Conservation (phyloP, 2,113 vertebrate genomes). For the Climacteris rufus region DNA sequence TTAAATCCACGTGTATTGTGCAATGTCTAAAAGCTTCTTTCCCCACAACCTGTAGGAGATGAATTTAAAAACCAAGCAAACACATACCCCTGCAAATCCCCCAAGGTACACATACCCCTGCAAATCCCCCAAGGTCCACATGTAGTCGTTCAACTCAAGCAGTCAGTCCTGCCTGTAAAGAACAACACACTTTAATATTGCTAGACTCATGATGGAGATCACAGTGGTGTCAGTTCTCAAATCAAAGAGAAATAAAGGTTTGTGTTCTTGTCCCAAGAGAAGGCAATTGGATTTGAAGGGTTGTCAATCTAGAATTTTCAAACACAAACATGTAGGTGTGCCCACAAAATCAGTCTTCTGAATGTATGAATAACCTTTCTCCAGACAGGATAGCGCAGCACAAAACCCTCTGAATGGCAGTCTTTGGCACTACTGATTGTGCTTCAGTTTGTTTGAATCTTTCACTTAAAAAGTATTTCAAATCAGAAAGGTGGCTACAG, state of each 20-base stretch:
- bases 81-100: not conserved
- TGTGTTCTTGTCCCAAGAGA: not conserved
- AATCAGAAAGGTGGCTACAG: not conserved
- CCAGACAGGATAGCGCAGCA: not conserved
- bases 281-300: not conserved
- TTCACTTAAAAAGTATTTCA: not conserved
- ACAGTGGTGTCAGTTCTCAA: not conserved
- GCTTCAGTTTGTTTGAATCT: not conserved
- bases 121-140: not conserved
- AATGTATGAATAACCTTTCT: not conserved
- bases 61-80: not conserved
- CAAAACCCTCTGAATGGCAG: not conserved
- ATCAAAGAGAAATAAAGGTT: constrained; percentile 21
- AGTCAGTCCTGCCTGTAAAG: not conserved
- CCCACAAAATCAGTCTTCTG: not conserved
- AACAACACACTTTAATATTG: not conserved
- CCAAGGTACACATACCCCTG: not conserved
- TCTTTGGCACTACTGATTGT: not conserved
- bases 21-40: not conserved
- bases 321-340: not conserved
- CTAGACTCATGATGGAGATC: not conserved
- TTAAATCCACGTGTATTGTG: not conserved
- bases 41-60: not conserved
- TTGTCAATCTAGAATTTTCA: not conserved
- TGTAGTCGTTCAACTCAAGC: not conserved